Evolutionary conservation across 2,797 vertebrate species (phyloP).

Genomic region (Catharus ustulatus): DNA sequence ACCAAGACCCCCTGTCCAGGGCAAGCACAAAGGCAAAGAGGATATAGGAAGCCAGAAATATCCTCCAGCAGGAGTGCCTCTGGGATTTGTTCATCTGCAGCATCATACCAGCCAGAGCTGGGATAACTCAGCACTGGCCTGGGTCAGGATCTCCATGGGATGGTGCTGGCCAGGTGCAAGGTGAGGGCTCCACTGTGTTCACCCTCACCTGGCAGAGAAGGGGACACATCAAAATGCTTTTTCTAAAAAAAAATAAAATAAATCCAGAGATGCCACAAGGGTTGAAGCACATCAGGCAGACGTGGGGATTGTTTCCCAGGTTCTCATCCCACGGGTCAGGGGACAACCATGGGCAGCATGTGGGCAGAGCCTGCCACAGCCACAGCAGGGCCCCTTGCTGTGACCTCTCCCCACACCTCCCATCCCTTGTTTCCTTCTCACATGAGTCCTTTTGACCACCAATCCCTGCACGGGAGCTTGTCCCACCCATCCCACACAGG

Average conservation of each 20-base stretch:
- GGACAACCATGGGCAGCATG: fast-evolving
- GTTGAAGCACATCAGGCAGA: not conserved
- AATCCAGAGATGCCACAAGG: not conserved
- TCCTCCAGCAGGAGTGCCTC: not conserved
- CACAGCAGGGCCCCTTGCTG: not conserved
- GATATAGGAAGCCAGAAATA: not conserved
- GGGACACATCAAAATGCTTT: not conserved
- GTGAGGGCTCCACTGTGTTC: not conserved
- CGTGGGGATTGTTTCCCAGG: fast-evolving
- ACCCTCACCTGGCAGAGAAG: not conserved
- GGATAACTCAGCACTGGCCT: fast-evolving
- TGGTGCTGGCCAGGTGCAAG: not conserved
- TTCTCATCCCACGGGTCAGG: not conserved
- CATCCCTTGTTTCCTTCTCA: not conserved
- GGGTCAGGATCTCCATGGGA: not conserved
- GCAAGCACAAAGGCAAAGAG: not conserved
- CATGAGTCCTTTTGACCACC: not conserved
- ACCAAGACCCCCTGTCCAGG: not conserved
- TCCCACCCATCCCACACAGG: not conserved
- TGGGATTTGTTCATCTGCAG: not conserved
- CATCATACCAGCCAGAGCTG: fast-evolving
- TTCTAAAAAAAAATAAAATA: not conserved
- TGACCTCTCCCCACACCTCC: not conserved
- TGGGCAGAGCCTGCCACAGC: not conserved
- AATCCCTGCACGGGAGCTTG: not conserved